Evolutionary conservation across 2,797 vertebrate species (phyloP), one percentile per base, ranked within the genome.

Genomic region (Setipinna tenuifilis): DNA sequence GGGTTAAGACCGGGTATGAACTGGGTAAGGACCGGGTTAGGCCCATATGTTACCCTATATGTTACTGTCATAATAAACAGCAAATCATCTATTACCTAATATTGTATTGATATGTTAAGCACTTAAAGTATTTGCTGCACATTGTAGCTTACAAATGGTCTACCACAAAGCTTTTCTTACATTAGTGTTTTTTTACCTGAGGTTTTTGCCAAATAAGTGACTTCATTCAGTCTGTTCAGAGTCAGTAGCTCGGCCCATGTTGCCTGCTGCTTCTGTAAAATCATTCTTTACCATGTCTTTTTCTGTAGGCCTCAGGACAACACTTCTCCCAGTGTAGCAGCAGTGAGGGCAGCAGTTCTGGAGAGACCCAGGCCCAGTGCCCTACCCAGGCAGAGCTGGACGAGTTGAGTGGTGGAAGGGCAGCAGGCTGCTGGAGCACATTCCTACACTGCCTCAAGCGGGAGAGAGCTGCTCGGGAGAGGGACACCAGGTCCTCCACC

Each of bases 291-390:
- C 23, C 14, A 68, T 68, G 62, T 35, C 14, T 35, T 41, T 28
- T 35, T 0, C 28, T 44, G 17, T 2, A 89, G 88, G 86, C 44
- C 17, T 86, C 83, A 6, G 61, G 58, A 62, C 81, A 84, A 48
- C 85, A 80, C 48, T 50, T 86, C 57, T 59, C 85, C 61, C 85
- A 83, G 75, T 85, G 83, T 23, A 87, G 84, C 65, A 71, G 57
- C 3, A 88, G 88, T 44, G 71, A 50, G 31, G 83, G 46, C 28
- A 71, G 62, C 50, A 82, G 81, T 4, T 2, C 16, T 81, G 85
- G 85, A 81, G 85, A 88, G n/a, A 0, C 81, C 65, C 84, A 78
- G 16, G 10, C 48, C 41, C 83, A 88, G 61, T 62, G 25, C 28
- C 85, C 4, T 21, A 71, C 46, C 21, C 65, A 83, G 82, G n/a